phyloP scores from a whole-genome alignment of 1,140 invertebrate species.

The Mamestra configurata region DNA sequence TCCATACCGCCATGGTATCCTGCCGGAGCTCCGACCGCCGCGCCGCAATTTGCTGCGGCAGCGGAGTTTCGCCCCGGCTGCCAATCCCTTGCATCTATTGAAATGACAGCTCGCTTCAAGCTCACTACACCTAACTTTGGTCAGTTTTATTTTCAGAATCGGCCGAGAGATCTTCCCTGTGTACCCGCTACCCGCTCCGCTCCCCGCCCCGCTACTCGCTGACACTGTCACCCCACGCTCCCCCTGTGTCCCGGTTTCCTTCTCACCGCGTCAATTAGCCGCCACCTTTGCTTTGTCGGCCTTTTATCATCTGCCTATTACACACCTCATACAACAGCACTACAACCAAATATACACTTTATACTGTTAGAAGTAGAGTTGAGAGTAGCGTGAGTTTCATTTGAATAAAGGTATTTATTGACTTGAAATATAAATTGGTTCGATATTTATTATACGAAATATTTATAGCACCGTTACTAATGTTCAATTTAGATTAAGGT shows the following conservation, averaged over 20 bases:
- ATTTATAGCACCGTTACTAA: slow-evolving; percentile 49
- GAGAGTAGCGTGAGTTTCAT: neutral
- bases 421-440: slow-evolving; percentile 49
- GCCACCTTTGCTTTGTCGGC: slow-evolving; percentile 70
- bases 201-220: slow-evolving; percentile 38
- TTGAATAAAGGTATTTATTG: slow-evolving; percentile 46
- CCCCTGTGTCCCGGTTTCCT: slow-evolving; percentile 37
- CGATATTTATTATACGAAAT: slow-evolving; percentile 36
- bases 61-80: too few relatives aligned
- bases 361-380: neutral
- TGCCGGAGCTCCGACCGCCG: too few relatives aligned
- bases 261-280: slow-evolving; percentile 67
- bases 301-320: slow-evolving; percentile 66
- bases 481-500: slow-evolving; percentile 44
- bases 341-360: neutral
- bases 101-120: too few relatives aligned
- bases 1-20: too few relatives aligned
- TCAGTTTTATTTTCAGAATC: too few relatives aligned
- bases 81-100: too few relatives aligned
- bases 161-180: too few relatives aligned
- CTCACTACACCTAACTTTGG: too few relatives aligned
- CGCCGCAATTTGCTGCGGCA: too few relatives aligned
- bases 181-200: neutral
- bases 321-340: slow-evolving; percentile 19
- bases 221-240: slow-evolving; percentile 35